A percentile compares a stretch with the other conserved stretches of the same genome.
Evolutionary conservation across 2,797 vertebrate genomes (phyloP).

Genomic region (Diplodus puntazzo): DNA sequence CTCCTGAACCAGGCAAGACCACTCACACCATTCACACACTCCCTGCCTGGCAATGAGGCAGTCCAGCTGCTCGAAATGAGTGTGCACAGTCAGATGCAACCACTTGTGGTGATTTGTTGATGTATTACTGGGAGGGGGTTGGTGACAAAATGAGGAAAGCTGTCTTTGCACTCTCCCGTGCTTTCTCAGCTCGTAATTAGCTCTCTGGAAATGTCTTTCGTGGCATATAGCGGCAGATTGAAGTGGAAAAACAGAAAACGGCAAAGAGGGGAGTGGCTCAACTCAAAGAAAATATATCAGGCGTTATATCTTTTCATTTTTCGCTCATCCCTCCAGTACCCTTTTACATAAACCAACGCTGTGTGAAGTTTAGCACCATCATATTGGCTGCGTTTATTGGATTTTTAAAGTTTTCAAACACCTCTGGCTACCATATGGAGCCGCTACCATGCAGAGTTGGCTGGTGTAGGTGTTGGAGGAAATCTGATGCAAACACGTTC

Average conservation of each 20-base stretch:
- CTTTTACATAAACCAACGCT: slow-evolving; percentile 11
- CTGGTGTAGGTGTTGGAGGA: background rate
- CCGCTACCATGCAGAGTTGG: background rate
- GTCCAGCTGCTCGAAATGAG: slow-evolving; percentile 74
- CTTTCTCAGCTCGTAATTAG: slow-evolving; percentile 2
- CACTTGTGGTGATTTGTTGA: slow-evolving; percentile 69
- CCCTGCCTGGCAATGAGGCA: slow-evolving; percentile 74
- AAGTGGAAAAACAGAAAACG: slow-evolving; percentile 1
- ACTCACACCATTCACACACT: slow-evolving; percentile 65
- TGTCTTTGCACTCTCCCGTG: slow-evolving; percentile 4
- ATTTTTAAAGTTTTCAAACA: slow-evolving; percentile 10
- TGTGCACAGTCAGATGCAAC: slow-evolving; percentile 60
- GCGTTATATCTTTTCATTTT: slow-evolving; percentile 19
- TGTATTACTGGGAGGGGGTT: slow-evolving; percentile 42
- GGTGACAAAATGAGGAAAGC: slow-evolving; percentile 40
- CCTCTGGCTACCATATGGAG: slow-evolving; percentile 16
- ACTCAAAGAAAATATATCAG: slow-evolving; percentile 2
- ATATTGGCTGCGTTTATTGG: background rate
- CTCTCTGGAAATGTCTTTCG: background rate
- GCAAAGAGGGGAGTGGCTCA: background rate
- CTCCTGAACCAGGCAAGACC: slow-evolving; percentile 67
- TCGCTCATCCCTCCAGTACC: background rate
- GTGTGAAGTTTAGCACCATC: slow-evolving; percentile 8
- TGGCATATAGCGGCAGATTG: slow-evolving; percentile 9
- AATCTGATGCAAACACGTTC: slow-evolving; percentile 7